phyloP scores from a whole-genome alignment of 2,113 vertebrate genomes.

The Neolamprologus cancellatus region DNA sequence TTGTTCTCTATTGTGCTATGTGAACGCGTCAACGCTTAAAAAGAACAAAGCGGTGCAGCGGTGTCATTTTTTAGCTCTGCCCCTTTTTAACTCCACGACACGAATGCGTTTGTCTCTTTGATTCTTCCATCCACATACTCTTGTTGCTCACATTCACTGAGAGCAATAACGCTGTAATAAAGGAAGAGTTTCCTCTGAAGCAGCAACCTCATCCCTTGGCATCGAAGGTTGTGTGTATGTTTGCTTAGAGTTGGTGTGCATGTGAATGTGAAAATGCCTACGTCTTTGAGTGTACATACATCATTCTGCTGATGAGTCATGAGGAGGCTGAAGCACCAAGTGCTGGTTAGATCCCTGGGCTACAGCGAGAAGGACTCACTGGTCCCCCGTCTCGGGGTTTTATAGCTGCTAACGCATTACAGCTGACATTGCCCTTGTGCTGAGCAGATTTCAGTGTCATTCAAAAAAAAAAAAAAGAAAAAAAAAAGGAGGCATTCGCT shows the following conservation, averaged over 20 bases:
- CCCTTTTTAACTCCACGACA: background rate
- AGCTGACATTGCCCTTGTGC: slow-evolving; percentile 26
- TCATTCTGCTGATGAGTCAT: slow-evolving; percentile 60
- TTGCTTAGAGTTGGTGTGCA: slow-evolving; percentile 1
- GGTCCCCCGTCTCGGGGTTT: background rate
- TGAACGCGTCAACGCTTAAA: background rate
- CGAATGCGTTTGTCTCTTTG: background rate
- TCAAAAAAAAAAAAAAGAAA: background rate
- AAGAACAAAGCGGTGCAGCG: slow-evolving; percentile 9
- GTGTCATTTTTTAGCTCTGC: slow-evolving; percentile 7
- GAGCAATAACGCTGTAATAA: background rate
- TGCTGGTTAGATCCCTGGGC: slow-evolving; percentile 13
- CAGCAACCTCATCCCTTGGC: background rate
- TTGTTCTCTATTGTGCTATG: background rate
- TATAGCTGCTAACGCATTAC: slow-evolving; percentile 5
- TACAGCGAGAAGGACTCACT: slow-evolving; percentile 6
- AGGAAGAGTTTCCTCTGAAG: background rate
- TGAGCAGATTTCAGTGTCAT: slow-evolving; percentile 19
- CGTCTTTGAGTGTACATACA: slow-evolving; percentile 22
- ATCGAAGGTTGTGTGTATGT: slow-evolving; percentile 5
- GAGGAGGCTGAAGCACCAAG: slow-evolving; percentile 20
- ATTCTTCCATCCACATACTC: background rate
- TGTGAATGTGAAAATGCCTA: background rate
- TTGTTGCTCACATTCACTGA: background rate
- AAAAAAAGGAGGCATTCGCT: background rate